These are phyloP conservation scores for Pelochelys cantorii DNA, from an alignment of 2,797 vertebrate species.

Conservation along the genomic window DNA sequence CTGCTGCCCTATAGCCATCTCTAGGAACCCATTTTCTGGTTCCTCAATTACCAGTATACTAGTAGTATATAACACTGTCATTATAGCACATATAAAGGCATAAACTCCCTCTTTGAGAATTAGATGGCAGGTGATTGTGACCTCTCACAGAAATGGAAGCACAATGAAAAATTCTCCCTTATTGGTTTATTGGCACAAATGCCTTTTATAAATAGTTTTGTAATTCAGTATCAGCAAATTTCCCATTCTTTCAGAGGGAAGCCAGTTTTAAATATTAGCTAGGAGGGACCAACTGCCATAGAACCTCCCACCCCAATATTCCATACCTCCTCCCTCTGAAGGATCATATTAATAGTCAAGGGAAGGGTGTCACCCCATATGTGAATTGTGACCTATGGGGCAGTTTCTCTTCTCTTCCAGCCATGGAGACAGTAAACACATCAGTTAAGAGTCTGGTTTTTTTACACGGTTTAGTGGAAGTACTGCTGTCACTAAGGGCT, in stretches of 20 bases:
- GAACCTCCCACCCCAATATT: accelerated
- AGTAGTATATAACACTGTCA: neutral
- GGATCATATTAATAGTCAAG: neutral
- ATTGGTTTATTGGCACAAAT: neutral
- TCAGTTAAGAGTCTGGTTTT: neutral
- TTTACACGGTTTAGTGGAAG: neutral
- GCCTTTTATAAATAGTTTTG: neutral
- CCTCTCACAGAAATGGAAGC: neutral
- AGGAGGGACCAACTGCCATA: accelerated
- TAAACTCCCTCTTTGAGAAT: neutral
- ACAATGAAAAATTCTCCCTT: neutral
- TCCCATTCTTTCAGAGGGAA: accelerated
- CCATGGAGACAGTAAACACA: neutral
- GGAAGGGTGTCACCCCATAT: accelerated
- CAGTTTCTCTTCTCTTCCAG: neutral
- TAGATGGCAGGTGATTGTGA: neutral
- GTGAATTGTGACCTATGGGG: neutral
- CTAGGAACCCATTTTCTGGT: neutral
- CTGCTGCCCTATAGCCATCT: neutral
- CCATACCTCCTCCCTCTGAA: accelerated
- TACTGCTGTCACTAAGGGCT: neutral
- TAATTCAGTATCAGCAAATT: accelerated
- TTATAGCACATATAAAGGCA: neutral
- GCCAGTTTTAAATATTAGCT: neutral
- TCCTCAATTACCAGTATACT: neutral